Conservation (phyloP, 2,797 vertebrate genomes). For the Myoxocephalus aenaeus region DNA sequence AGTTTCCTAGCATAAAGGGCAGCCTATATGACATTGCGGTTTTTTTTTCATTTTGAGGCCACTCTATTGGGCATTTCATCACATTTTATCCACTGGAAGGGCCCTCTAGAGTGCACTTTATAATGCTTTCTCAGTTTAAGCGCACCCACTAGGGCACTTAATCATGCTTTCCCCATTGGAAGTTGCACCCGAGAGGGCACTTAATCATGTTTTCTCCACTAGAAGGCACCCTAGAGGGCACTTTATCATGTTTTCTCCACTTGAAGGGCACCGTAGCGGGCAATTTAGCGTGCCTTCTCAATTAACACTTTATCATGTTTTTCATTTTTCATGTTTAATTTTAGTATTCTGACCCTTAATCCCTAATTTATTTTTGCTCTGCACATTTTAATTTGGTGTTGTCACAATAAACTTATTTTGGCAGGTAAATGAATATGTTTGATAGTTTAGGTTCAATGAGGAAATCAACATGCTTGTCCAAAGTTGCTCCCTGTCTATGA, state of each 20-base stretch:
- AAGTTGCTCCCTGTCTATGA: constrained; percentile 7
- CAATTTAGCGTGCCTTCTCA: not conserved
- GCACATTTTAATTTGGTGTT: constrained; percentile 1
- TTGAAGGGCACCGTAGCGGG: not conserved
- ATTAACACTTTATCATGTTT: not conserved
- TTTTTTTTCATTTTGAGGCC: not conserved
- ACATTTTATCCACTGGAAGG: not conserved
- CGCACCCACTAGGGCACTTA: not conserved
- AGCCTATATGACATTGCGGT: not conserved
- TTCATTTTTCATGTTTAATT: not conserved
- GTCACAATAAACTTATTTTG: not conserved
- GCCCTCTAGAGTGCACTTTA: not conserved
- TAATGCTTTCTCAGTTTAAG: not conserved
- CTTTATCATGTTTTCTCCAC: too few species aligned
- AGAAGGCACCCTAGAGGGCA: too few species aligned
- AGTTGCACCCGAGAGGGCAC: not conserved
- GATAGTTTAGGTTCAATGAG: constrained; percentile 15
- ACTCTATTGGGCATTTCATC: not conserved
- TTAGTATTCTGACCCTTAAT: not conserved
- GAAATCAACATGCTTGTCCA: constrained; percentile 23
- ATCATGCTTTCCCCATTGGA: not conserved
- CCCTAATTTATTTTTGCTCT: not conserved
- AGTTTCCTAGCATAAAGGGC: not conserved
- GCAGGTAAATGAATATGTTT: constrained; percentile 10
- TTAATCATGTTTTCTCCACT: not conserved